Conservation (phyloP, 2,113 vertebrate species). For the Notechis scutatus region DNA sequence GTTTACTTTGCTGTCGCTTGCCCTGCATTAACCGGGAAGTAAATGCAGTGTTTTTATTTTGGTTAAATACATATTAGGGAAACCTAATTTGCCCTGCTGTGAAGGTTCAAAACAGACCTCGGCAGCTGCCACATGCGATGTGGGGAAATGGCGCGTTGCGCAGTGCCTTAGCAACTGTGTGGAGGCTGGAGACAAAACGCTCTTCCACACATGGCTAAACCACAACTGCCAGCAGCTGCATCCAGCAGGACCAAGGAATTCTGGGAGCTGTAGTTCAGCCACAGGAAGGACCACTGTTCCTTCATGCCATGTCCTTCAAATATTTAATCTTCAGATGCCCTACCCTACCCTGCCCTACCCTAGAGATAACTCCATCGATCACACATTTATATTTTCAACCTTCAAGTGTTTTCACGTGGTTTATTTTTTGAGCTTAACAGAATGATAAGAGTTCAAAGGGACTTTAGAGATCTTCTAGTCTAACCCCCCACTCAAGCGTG, state of each 20-base stretch:
- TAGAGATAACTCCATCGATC: neutral
- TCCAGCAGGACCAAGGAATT: neutral
- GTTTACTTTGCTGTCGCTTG: neutral
- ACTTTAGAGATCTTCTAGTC: neutral
- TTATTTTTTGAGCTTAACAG: neutral
- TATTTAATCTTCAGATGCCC: neutral
- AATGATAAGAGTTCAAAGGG: neutral
- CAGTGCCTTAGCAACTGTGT: neutral
- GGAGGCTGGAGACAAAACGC: neutral
- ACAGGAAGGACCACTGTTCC: neutral
- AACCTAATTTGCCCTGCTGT: neutral
- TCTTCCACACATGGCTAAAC: neutral
- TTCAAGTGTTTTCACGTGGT: neutral
- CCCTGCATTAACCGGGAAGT: neutral
- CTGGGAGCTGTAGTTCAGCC: neutral
- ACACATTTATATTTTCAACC: neutral
- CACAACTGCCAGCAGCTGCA: neutral
- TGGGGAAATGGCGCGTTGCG: neutral
- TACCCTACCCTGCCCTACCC: neutral
- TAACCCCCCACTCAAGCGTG: too few relatives aligned
- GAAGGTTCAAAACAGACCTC: neutral
- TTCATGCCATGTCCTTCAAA: neutral
- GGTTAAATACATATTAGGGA: neutral
- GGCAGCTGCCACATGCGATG: neutral
- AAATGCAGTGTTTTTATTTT: neutral